Conservation (phyloP, 92 coral and sea anemone genomes). For the Blastomussa wellsi region DNA sequence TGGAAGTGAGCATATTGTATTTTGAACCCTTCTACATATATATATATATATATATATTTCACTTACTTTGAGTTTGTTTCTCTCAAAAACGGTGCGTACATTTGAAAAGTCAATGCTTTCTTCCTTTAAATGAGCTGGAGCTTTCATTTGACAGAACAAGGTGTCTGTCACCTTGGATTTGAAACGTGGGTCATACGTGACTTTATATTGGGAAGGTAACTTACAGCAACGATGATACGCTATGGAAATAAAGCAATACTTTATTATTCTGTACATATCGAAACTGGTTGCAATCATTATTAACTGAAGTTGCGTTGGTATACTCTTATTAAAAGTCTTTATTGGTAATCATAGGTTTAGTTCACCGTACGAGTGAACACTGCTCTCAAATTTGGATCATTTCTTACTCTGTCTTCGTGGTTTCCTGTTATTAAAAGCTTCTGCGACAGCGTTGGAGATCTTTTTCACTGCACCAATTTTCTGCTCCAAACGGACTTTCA, state of each 20-base stretch:
- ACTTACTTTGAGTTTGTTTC: constrained; percentile 10
- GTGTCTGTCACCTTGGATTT: constrained; percentile 43
- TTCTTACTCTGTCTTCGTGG: background rate
- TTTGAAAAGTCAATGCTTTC: background rate
- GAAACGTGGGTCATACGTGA: constrained; percentile 42
- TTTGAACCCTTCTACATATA: too few relatives aligned
- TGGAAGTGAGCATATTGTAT: too few relatives aligned
- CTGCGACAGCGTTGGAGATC: background rate
- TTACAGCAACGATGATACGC: constrained; percentile 37
- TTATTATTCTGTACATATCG: background rate
- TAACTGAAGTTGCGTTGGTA: too few relatives aligned
- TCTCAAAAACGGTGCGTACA: constrained; percentile 26
- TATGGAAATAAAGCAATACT: background rate
- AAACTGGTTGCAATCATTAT: too few relatives aligned
- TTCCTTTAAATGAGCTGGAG: constrained; percentile 2
- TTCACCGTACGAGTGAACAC: too few relatives aligned
- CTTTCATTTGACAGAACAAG: constrained; percentile 39
- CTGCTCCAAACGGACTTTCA: background rate
- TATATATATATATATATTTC: too few relatives aligned
- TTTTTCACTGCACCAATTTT: background rate
- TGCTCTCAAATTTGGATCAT: too few relatives aligned
- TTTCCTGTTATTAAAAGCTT: background rate
- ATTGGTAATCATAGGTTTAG: too few relatives aligned
- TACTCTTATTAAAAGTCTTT: too few relatives aligned
- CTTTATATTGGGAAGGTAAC: background rate